Percentiles rank a stretch among this genome's conserved stretches.
phyloP scores from a whole-genome alignment of 2,888 invertebrate genomes.

The Acanthopleura granulata region DNA sequence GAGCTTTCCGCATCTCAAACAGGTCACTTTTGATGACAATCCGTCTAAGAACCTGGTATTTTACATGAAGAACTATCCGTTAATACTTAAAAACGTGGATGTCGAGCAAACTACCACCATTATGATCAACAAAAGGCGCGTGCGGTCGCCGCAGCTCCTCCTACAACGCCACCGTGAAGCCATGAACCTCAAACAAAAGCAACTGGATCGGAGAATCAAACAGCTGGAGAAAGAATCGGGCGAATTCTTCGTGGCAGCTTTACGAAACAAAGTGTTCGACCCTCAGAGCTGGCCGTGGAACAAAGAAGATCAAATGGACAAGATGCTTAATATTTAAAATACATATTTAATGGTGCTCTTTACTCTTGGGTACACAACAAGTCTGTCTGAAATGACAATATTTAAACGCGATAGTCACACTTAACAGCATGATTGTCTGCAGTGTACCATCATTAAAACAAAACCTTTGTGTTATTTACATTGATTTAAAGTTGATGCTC shows the following conservation, averaged over 20 bases:
- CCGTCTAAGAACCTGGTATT: background rate
- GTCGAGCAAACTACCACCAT: background rate
- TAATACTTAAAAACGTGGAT: background rate
- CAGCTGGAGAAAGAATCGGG: background rate
- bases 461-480: too few relatives aligned
- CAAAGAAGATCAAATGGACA: background rate
- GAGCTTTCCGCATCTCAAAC: background rate
- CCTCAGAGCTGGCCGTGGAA: conserved; percentile 14
- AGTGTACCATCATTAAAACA: too few relatives aligned
- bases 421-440: too few relatives aligned
- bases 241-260: background rate
- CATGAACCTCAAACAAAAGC: background rate
- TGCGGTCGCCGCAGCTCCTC: background rate
- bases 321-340: too few relatives aligned
- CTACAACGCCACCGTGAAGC: conserved; percentile 4
- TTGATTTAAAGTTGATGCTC: too few relatives aligned
- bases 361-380: too few relatives aligned
- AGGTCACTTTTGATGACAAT: background rate
- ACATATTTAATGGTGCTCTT: too few relatives aligned
- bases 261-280: background rate
- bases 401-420: too few relatives aligned
- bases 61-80: background rate
- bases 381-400: too few relatives aligned
- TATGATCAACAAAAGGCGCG: background rate
- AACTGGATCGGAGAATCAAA: background rate